Conservation (phyloP, 2,797 vertebrate species). For the Oreochromis mossambicus region DNA sequence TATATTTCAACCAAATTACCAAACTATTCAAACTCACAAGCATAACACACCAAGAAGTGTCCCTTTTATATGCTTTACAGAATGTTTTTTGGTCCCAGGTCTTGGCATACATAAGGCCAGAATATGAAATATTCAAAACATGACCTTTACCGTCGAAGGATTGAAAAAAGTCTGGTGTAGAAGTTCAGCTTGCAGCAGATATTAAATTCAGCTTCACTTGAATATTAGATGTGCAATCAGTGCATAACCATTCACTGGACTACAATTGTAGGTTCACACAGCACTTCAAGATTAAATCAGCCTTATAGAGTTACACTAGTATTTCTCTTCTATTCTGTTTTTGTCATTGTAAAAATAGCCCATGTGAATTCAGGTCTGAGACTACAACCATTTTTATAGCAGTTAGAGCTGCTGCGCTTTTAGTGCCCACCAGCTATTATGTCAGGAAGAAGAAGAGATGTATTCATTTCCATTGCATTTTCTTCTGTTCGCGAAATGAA, state of each 20-base stretch:
- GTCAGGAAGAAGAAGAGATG: not conserved
- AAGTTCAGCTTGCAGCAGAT: not conserved
- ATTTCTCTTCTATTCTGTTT: not conserved
- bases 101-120: not conserved
- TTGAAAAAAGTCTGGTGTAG: not conserved
- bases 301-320: not conserved
- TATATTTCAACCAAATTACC: not conserved
- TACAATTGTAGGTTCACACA: not conserved
- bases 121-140: slow-evolving; percentile 23
- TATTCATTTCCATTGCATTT: not conserved
- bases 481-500: not conserved
- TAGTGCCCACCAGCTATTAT: not conserved
- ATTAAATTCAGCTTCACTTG: not conserved
- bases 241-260: not conserved
- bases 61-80: not conserved
- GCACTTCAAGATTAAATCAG: too few species aligned
- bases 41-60: not conserved
- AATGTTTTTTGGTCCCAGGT: not conserved
- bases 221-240: not conserved
- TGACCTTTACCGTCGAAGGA: not conserved
- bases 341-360: not conserved
- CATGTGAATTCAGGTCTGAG: not conserved
- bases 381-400: not conserved
- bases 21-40: not conserved
- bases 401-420: not conserved